Evolutionary conservation across 64 coral and sea anemone genomes (phyloP).

Genomic region (Dendrophyllia cribrosa): DNA sequence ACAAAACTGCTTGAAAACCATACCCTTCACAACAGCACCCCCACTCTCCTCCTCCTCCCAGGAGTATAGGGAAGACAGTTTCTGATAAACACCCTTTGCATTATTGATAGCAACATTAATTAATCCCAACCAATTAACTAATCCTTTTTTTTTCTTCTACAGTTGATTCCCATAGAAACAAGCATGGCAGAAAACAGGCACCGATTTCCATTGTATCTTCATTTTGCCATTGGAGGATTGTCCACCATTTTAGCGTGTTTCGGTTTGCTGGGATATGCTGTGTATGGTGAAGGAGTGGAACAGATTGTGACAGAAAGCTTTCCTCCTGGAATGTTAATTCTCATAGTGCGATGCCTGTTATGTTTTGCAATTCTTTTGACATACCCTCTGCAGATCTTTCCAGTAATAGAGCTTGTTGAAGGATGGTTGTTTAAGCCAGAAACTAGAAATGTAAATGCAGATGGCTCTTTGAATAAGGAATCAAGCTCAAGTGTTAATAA

Average conservation of each 20-base stretch:
- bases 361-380: slow-evolving; percentile 84
- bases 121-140: neutral
- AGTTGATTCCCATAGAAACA: slow-evolving; percentile 91
- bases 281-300: slow-evolving; percentile 78
- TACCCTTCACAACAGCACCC: too few species aligned
- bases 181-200: slow-evolving; percentile 93
- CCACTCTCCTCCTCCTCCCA: too few species aligned
- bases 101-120: neutral
- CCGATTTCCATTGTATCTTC: slow-evolving; percentile 77
- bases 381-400: slow-evolving; percentile 86
- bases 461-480: neutral
- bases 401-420: slow-evolving; percentile 87
- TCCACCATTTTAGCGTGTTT: slow-evolving; percentile 79
- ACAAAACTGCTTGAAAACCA: too few species aligned
- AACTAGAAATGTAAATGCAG: slow-evolving; percentile 1
- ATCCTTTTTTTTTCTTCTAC: neutral
- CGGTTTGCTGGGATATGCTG: slow-evolving; percentile 80
- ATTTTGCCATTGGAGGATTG: slow-evolving; percentile 79
- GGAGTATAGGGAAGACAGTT: too few species aligned
- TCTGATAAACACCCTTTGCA: neutral
- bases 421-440: slow-evolving; percentile 77
- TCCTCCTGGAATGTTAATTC: slow-evolving; percentile 61
- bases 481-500: neutral
- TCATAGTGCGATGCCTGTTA: slow-evolving; percentile 63
- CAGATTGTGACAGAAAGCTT: slow-evolving; percentile 85